Conservation (phyloP, 1,140 invertebrate species). For the Drosophila sucinea region DNA sequence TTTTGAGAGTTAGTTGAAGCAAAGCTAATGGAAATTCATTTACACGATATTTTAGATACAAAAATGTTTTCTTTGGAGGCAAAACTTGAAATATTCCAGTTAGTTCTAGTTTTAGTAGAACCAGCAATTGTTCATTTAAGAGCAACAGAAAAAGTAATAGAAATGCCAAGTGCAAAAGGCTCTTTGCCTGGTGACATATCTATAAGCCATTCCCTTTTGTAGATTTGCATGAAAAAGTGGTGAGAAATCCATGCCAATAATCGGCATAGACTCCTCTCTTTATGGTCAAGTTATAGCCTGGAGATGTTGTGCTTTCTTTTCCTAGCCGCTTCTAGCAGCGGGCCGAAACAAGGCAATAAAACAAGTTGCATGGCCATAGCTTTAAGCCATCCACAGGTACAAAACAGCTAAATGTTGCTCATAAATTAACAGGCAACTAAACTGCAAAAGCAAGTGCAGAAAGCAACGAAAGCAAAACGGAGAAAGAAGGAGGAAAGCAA, state of each 20-base stretch:
- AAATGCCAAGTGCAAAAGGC: neutral
- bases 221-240: neutral
- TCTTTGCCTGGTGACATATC: neutral
- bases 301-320: slow-evolving; percentile 7
- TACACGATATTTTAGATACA: too few species aligned
- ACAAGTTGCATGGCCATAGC: slow-evolving; percentile 49
- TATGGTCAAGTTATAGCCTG: slow-evolving; percentile 12
- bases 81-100: too few species aligned
- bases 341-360: slow-evolving; percentile 52
- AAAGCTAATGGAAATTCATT: too few species aligned
- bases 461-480: slow-evolving; percentile 4
- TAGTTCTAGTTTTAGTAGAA: too few species aligned
- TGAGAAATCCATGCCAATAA: slow-evolving; percentile 6
- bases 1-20: too few species aligned
- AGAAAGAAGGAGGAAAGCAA: slow-evolving; percentile 7
- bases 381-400: slow-evolving; percentile 51
- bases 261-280: neutral
- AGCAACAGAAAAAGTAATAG: neutral
- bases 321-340: slow-evolving; percentile 14
- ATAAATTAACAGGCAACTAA: slow-evolving; percentile 75
- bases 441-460: slow-evolving; percentile 50
- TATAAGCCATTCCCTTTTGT: neutral
- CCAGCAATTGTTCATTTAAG: too few species aligned
- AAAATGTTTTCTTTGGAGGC: too few species aligned
- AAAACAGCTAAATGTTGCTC: slow-evolving; percentile 72